Evolutionary conservation across 2,888 invertebrate species (phyloP).

Genomic region (Troglohyphantes excavatus): DNA sequence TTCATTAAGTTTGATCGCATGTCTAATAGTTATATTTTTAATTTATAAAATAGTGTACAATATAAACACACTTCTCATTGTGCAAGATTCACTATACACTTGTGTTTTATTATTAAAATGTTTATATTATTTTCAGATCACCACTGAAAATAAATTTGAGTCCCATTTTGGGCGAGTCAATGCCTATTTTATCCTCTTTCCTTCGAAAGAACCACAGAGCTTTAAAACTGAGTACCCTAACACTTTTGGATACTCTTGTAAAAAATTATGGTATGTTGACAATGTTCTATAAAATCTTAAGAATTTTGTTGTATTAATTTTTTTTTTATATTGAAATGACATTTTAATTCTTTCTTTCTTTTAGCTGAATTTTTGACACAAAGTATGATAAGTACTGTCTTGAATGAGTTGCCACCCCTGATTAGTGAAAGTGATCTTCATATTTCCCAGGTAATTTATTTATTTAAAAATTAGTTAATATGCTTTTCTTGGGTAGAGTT

Average conservation of each 20-base stretch:
- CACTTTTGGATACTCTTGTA: conserved; percentile 93
- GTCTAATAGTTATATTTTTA: background rate
- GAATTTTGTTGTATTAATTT: background rate
- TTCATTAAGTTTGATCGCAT: background rate
- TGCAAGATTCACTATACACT: no score
- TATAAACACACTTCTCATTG: background rate
- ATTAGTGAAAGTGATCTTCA: conserved; percentile 97
- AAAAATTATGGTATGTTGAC: conserved; percentile 89
- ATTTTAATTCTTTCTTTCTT: conserved; percentile 9
- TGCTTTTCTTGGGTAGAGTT: no score
- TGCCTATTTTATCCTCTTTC: conserved; percentile 96
- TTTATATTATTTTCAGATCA: conserved; percentile 83
- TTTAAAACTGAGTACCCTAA: conserved; percentile 93
- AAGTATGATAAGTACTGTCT: conserved; percentile 89
- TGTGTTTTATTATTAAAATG: background rate
- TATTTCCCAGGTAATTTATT: conserved; percentile 89
- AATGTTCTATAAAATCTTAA: background rate
- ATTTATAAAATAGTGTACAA: background rate
- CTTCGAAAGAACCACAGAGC: conserved; percentile 98
- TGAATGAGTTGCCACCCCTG: conserved; percentile 94
- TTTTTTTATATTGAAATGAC: background rate
- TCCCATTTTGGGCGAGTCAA: conserved; percentile 92
- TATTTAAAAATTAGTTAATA: background rate
- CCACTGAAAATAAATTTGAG: conserved; percentile 92
- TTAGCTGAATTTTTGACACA: conserved; percentile 85